Evolutionary conservation across 1,140 invertebrate species (phyloP), one percentile per base, ranked within the genome.

Genomic region (Papilio machaon): DNA sequence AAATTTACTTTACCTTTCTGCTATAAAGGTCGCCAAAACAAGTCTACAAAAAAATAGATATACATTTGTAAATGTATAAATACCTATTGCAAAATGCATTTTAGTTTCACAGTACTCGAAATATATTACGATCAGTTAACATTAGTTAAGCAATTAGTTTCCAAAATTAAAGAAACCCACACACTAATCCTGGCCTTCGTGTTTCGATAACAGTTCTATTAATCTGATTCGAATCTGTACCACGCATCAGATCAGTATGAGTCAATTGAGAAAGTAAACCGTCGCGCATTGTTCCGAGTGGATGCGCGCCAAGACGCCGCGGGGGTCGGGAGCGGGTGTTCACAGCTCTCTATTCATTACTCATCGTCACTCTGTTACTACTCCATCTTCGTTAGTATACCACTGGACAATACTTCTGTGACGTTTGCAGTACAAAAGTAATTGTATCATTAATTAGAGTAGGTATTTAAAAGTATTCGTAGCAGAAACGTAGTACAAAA

Each of bases 341-440:
- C 91, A 92, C 93, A 93, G 91, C 93, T 94, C 92, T 94, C 93
- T 94, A 94, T 93, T 90, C 92, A 94, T 94, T 94, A 92, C 90
- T 92, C 92, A 93, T 93, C 91, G 88, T 92, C 92, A 92, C 92
- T 94, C 91, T 91, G 91, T 91, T 85, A 80, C 89, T 89, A 87
- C 92, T 92, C 79, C 87, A 17, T 47, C 46, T 74, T n/a, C 38
- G 73, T 74, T 74, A n/a, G 43, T 74, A 47, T 47, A 70, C 30
- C 13, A 70, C 23, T 17, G 30, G 2, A 15, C 9, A 30, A 70
- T 15, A 30, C 64, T 70, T 38, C 10, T 35, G 23, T 30, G 5
- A 70, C 19, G 0, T 23, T 30, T 10, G 60, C 0, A 30, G 54
- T 58, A 58, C 54, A 58, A 58, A 58, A 58, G n/a, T n/a, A n/a